Base-by-base conservation (phyloP, 2,113 vertebrate genomes). In the Anarhynchus alexandrinus region DNA sequence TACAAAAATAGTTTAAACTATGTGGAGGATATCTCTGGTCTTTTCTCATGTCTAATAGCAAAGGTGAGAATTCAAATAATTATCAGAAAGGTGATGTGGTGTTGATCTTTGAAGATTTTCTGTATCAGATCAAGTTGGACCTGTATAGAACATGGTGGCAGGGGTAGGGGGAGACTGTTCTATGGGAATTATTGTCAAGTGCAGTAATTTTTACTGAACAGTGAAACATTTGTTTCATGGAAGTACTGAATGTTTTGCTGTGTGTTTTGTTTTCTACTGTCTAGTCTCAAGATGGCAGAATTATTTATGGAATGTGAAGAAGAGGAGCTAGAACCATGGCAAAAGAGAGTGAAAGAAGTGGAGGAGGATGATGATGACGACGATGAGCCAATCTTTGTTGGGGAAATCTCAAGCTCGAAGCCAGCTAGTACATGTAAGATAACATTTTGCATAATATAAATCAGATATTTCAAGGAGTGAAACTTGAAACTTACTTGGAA, bases 241-340 rank as follows among this genome's bases (percentile, higher is more conserved):
- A 64, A 71, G 22, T 92, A 47, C 29, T 69, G 27, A 89, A 45
- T 82, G 22, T 71, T 76, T 89, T 88, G 11, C 2, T 61, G 27
- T 94, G 71, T 43, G 30, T 17, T 43, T 11, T 36, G 58, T 70
- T 93, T 96, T 93, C 90, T 90, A 34, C 66, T 77, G 49, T 96
- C 77, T 88, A 97, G 96, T 93, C 64, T 80, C 93, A 98, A 96
- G 55, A 99, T 99, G 99, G 99, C 99, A 76, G 99, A 99, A 97
- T 98, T 99, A 57, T 99, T 99, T 98, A 99, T 99, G 99, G 99
- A 99, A 96, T 99, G 99, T 98, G 99, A 99, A 77, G 99, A 99
- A 97, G 99, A 99, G 96, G 99, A 99, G 93, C 98, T 99, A 88
- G 99, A 99, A 96, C 99, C 99, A 3, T 99, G 99, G 99, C 99